phyloP scores from a whole-genome alignment of 2,113 vertebrate species.

The Chloropsis cyanopogon region DNA sequence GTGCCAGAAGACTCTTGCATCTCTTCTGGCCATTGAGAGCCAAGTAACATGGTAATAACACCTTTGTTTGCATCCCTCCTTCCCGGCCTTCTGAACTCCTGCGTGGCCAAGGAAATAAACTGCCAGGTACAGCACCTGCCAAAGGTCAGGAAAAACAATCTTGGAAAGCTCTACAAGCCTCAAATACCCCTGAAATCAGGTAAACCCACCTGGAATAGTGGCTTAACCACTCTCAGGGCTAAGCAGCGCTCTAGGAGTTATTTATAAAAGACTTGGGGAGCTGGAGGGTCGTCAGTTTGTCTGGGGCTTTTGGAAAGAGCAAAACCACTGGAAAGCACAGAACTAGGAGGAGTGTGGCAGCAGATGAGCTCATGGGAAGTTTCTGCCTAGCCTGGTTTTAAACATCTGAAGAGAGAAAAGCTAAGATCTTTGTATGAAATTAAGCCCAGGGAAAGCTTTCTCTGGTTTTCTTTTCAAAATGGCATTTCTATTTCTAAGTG shows the following conservation, averaged over 20 bases:
- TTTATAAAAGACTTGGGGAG: background rate
- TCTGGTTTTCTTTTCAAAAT: background rate
- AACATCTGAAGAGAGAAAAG: background rate
- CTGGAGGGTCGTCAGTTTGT: fast-evolving
- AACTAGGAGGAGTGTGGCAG: background rate
- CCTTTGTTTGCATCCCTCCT: constrained; percentile 33
- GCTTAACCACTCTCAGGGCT: background rate
- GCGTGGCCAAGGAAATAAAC: background rate
- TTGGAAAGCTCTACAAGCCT: fast-evolving
- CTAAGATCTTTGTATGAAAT: background rate
- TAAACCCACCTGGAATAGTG: fast-evolving
- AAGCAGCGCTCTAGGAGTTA: background rate
- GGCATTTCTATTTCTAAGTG: background rate
- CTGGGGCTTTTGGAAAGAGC: background rate
- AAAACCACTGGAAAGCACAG: background rate
- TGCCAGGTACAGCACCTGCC: background rate
- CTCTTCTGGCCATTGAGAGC: constrained; percentile 22
- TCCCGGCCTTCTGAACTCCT: background rate
- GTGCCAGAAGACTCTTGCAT: constrained; percentile 66
- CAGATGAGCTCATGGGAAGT: background rate
- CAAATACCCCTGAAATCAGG: background rate
- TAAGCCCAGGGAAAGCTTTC: background rate
- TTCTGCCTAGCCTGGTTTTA: background rate
- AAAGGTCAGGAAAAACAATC: background rate
- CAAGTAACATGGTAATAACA: constrained; percentile 1